phyloP scores from a whole-genome alignment of 2,888 invertebrate species.

The Petrophora chlorosata region DNA sequence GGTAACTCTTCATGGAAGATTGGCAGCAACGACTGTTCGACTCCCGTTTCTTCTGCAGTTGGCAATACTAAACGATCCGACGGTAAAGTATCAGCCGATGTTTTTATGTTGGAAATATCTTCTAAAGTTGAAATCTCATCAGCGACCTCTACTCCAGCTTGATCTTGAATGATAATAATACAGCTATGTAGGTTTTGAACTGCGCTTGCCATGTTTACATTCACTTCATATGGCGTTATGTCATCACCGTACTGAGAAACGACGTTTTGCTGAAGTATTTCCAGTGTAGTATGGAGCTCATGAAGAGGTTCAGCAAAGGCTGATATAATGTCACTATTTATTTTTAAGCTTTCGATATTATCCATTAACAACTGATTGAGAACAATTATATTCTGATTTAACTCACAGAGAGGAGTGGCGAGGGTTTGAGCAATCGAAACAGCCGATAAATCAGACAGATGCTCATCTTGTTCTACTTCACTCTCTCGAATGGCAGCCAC shows the following conservation, averaged over 20 bases:
- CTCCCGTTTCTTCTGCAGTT: slow-evolving; percentile 50
- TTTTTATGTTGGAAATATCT: slow-evolving; percentile 84
- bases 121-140: slow-evolving; percentile 83
- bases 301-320: slow-evolving; percentile 74
- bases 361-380: slow-evolving; percentile 66
- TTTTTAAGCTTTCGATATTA: slow-evolving; percentile 59
- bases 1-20: slow-evolving; percentile 43
- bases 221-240: slow-evolving; percentile 51
- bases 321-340: slow-evolving; percentile 54
- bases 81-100: slow-evolving; percentile 75
- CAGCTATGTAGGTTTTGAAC: slow-evolving; percentile 72
- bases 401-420: slow-evolving; percentile 64
- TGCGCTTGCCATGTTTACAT: slow-evolving; percentile 61
- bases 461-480: slow-evolving; percentile 48
- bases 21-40: slow-evolving; percentile 45
- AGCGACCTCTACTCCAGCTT: slow-evolving; percentile 71
- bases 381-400: slow-evolving; percentile 63
- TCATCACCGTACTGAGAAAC: slow-evolving; percentile 70
- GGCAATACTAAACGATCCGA: slow-evolving; percentile 62
- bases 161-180: slow-evolving; percentile 75
- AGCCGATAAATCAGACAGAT: slow-evolving; percentile 65
- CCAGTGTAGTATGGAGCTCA: slow-evolving; percentile 70
- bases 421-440: slow-evolving; percentile 63
- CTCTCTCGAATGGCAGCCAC: slow-evolving; percentile 56
- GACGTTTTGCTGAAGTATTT: slow-evolving; percentile 74